These are phyloP conservation scores for Turritopsis dohrnii DNA, from an alignment of 30 jellyfish, hydroid and myxozoan species.

Conservation along the genomic window DNA sequence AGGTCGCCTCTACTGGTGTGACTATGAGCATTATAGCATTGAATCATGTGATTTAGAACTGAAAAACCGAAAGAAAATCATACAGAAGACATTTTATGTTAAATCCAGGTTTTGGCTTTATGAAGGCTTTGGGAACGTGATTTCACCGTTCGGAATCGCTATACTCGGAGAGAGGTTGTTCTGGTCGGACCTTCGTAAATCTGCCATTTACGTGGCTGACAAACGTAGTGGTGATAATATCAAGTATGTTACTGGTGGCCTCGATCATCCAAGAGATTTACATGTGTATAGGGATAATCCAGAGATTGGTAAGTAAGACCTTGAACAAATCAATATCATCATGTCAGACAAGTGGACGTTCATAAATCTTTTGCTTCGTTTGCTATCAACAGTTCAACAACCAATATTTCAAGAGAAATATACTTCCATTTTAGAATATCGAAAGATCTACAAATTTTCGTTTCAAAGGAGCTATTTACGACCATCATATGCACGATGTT, in stretches of 20 bases:
- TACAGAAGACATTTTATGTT: conserved; percentile 21
- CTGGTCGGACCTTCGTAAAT: conserved; percentile 33
- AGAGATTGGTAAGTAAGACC: neutral
- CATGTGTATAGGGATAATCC: conserved; percentile 25
- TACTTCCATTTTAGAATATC: conserved; percentile 13
- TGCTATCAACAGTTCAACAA: too few species aligned
- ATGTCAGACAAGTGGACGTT: too few species aligned
- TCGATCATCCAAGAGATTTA: conserved; percentile 32
- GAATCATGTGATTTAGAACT: conserved; percentile 55
- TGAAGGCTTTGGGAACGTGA: conserved; percentile 13
- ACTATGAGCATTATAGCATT: conserved; percentile 44
- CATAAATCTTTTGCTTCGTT: too few species aligned
- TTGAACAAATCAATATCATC: neutral
- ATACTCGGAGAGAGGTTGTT: conserved; percentile 20
- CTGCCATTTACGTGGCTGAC: conserved; percentile 38
- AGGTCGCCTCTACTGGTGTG: conserved; percentile 82
- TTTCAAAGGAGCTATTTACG: neutral
- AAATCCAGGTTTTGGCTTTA: conserved; percentile 11
- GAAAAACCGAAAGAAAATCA: conserved; percentile 38
- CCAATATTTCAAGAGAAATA: too few species aligned
- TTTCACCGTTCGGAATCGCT: conserved; percentile 30
- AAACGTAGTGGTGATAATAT: conserved; percentile 39
- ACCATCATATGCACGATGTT: conserved; percentile 2
- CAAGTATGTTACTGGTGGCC: conserved; percentile 44
- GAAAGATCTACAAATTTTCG: conserved; percentile 25